Conservation (phyloP, 2,113 vertebrate species). For the Bufo gargarizans region DNA sequence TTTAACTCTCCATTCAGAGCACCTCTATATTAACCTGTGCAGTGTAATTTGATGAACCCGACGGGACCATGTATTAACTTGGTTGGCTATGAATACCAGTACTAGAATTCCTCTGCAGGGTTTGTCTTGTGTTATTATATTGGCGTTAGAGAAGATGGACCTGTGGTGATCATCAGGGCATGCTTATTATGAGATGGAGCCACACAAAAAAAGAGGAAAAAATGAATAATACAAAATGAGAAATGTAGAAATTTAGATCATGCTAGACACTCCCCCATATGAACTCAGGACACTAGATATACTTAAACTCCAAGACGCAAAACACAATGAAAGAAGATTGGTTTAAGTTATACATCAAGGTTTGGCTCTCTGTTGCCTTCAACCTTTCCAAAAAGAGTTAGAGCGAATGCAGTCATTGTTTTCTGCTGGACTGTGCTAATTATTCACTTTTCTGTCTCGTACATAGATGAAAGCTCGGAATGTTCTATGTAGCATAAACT, state of each 20-base stretch:
- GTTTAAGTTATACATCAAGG: conserved; percentile 34
- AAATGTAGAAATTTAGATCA: background rate
- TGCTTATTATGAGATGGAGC: background rate
- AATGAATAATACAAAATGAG: background rate
- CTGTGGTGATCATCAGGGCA: background rate
- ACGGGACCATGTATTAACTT: no score
- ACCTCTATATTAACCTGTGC: no score
- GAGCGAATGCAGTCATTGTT: conserved; percentile 47
- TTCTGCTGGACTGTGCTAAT: conserved; percentile 39
- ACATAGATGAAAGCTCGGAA: conserved; percentile 42
- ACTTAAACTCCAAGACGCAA: background rate
- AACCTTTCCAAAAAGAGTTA: conserved; percentile 44
- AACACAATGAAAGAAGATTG: conserved; percentile 34
- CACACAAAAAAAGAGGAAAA: background rate
- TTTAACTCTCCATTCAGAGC: no score
- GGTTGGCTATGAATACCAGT: no score
- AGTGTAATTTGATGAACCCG: no score
- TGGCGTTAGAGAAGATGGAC: background rate
- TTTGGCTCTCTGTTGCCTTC: conserved; percentile 42
- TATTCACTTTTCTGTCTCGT: conserved; percentile 53
- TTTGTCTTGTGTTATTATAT: no score
- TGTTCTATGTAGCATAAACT: conserved; percentile 44
- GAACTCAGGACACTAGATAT: background rate
- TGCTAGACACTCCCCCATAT: background rate
- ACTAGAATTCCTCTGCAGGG: no score